A percentile compares a stretch with the other conserved stretches of the same genome.
These are phyloP conservation scores for Plecotus auritus DNA, from an alignment of 2,113 vertebrate species.

Conservation along the genomic window DNA sequence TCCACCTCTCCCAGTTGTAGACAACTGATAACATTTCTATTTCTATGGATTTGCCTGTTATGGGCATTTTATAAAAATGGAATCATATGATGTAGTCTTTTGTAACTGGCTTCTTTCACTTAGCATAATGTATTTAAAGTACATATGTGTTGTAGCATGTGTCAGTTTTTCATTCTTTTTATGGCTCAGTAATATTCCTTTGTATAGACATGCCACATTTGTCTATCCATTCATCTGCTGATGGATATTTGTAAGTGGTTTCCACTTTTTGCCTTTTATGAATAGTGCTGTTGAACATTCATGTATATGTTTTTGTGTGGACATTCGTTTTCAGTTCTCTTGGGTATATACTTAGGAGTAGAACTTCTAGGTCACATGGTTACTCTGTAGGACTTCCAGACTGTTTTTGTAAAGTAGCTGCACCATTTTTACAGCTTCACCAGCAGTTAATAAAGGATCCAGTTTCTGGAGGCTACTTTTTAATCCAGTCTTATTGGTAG, in stretches of 20 bases:
- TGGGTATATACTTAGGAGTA: neutral
- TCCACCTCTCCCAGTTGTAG: neutral
- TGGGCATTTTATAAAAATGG: slow-evolving; percentile 31
- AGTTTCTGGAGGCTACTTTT: slow-evolving; percentile 1
- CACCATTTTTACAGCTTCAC: neutral
- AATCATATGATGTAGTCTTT: neutral
- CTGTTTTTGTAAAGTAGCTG: neutral
- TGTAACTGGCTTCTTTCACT: neutral
- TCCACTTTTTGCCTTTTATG: neutral
- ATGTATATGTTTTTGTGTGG: neutral
- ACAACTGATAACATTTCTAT: slow-evolving; percentile 30
- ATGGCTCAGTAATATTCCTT: slow-evolving; percentile 6
- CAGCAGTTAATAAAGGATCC: neutral
- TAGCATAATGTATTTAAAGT: neutral
- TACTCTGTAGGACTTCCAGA: neutral
- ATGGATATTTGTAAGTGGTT: neutral
- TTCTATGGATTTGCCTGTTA: neutral
- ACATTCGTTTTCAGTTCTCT: slow-evolving; percentile 5
- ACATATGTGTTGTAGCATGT: neutral
- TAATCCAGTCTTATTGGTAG: neutral
- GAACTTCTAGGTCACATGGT: neutral
- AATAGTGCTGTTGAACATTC: neutral
- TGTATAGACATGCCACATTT: slow-evolving; percentile 11
- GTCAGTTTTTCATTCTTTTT: neutral
- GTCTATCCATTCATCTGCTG: neutral